phyloP scores from a whole-genome alignment of 2,888 invertebrate genomes.

The Tanytarsus gracilentus region DNA sequence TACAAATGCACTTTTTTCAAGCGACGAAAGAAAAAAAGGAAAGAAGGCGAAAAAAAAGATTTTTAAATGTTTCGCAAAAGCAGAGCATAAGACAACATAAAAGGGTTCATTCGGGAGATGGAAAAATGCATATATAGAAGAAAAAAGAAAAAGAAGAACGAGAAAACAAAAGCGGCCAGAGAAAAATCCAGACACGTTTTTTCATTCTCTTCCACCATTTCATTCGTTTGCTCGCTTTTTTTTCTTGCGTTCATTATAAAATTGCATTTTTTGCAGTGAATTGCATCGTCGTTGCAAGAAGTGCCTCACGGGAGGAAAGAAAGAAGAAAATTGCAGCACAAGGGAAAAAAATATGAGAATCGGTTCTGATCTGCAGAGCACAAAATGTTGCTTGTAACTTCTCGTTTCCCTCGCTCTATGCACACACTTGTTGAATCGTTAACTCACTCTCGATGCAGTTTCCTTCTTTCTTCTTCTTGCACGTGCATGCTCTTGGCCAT shows the following conservation, averaged over 20 bases:
- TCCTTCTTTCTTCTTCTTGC: neutral
- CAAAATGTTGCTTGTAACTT: neutral
- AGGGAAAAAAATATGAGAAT: constrained; percentile 18
- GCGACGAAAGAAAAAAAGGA: neutral
- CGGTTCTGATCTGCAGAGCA: neutral
- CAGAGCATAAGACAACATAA: constrained; percentile 20
- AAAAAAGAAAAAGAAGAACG: constrained; percentile 9
- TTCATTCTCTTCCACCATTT: constrained; percentile 8
- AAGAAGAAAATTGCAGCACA: constrained; percentile 26
- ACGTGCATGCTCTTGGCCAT: neutral
- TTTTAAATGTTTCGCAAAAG: constrained; percentile 11
- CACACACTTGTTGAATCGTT: constrained; percentile 26
- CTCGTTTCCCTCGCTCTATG: neutral
- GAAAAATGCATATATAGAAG: constrained; percentile 21
- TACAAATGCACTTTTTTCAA: constrained; percentile 16
- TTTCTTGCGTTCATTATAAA: constrained; percentile 27
- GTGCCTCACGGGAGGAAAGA: no score
- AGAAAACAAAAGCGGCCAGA: constrained; percentile 10
- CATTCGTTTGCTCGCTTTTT: neutral
- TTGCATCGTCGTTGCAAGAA: no score
- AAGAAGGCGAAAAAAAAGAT: neutral
- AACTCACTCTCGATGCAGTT: neutral
- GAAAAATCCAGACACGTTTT: constrained; percentile 28
- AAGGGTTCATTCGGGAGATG: constrained; percentile 27
- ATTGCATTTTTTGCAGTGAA: constrained; percentile 26